Base-by-base conservation (phyloP, 2,797 vertebrate genomes). In the Acrossocheilus wenchowensis region DNA sequence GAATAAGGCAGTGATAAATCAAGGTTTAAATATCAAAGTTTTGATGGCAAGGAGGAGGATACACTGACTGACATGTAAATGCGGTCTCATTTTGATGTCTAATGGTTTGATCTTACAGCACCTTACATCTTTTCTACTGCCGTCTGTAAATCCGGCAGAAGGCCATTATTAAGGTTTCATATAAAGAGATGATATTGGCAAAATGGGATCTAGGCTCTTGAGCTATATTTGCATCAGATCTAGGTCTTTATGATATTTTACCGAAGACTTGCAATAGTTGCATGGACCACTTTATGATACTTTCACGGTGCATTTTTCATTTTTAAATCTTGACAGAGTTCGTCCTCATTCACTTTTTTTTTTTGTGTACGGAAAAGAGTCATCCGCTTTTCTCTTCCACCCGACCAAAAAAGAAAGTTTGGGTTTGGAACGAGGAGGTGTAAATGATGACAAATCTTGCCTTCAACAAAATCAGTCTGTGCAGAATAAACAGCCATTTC, bases 161-260 rank as follows among this genome's bases (percentile, higher is more conserved):
- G 48, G 23, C 60, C 39, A n/a, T 17, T 34, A 80, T 72, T 85
- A 23, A 64, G 21, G 43, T 30, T 84, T 82, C 26, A 50, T 36
- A 17, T n/a, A 57, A 71, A 50, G 30, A 52, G 64, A 69, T 21
- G 2, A 26, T 85, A 19, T 48, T 78, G 9, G 12, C 30, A 43
- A 60, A 26, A 45, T 34, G 11, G 62, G 39, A 68, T 78, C 23
- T 50, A 19, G 9, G 34, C 48, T 82, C 66, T 41, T 8, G 21
- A 45, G 68, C 68, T 75, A 30, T 64, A 41, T 85, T 26, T 78
- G 64, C 36, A 41, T 84, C 60, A 78, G 64, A 45, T 66, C 81
- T 36, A 71, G 6, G 34, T 50, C 21, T 74, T 50, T n/a, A 64
- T 75, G 34, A 78, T 68, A 84, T 68, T 77, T 83, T 41, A 41